Base-by-base conservation (phyloP, 1,140 invertebrate species). In the Lordiphosa mommai region DNA sequence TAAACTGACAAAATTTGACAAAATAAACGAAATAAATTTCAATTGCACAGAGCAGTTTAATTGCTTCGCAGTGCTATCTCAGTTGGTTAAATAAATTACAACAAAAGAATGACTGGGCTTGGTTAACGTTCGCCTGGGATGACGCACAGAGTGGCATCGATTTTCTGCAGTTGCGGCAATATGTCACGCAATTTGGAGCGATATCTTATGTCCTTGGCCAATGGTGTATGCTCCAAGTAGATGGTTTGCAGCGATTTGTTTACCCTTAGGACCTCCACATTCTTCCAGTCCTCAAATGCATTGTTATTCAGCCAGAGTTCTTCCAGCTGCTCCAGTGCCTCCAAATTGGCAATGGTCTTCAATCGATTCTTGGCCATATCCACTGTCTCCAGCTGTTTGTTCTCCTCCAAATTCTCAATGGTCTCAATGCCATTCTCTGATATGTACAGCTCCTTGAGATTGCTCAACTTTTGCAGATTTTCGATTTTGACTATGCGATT, bases 251-350 rank as follows among this genome's bases (percentile, higher is more conserved):
- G 88, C 27, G 95, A 93, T 73, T 93, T 94, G 66, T 97, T 94
- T 0, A 90, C 71, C 33, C 91, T 90, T 38, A 99, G 90, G 47
- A 92, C 91, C 38, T 98, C 94, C 3, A 99, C 74, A 36, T 94
- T 94, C 20, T 92, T 92, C 97, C 97, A 99, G 38, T 96, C 93
- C 43, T 92, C 90, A 37, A 99, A 93, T 79, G 93, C 90, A 90
- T 99, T 99, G 85, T 98, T 94, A 89, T 99, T 99, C 40, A 98
- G 91, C 98, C 98, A 99, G 86, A 99, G 93, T 89, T 99, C 98
- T 88, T 96, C 93, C 32, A 99, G 90, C 23, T 93, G 89, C 4
- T 68, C 82, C 61, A 99, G 91, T 88, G 96, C 93, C 9, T 90
- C 87, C 7, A 99, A 88, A 89, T 97, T 96, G 70, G 95, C 92